Base-by-base conservation (phyloP, 2,888 invertebrate species). In the Andricus curvator region DNA sequence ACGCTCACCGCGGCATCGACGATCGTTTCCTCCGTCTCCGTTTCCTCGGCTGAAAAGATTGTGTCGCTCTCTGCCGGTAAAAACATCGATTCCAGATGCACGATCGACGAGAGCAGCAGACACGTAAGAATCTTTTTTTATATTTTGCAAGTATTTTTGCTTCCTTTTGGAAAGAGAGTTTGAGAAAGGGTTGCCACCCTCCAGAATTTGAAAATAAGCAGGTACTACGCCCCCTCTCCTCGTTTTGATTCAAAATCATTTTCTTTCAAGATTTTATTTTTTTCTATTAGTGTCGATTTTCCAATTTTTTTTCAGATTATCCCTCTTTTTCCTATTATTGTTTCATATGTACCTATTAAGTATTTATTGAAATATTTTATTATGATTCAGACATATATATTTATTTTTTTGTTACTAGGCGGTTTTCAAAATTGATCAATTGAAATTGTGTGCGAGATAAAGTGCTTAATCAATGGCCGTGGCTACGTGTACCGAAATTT, bases 31-130 rank as follows among this genome's bases (percentile, higher is more conserved):
- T 83, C 84, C 78, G 80, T 83, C 37, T 37, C 88, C 64, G 80
- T 83, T 68, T 82, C 83, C 48, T 83, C 84, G 78, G 82, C 84
- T 67, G 79, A 82, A n/a, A 77, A 77, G 78, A 87, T 81, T 67
- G 83, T 74, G 79, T 87, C 91, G 91, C 92, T 86, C 87, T 87
- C 92, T 92, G 85, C 84, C 85, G 92, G 89, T 79, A 88, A 88
- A 68, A 83, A 81, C 62, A 74, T 33, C n/a, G 81, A 85, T 79
- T 84, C 85, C 84, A 86, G 84, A 80, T 81, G 85, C 78, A 87
- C 83, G 81, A 79, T 85, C 78, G 88, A 88, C 86, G 87, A 88
- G 86, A 70, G 87, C 88, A 56, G 51, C n/a, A 74, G 77, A 82
- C 80, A 84, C 78, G 84, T 84, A 84, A 84, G 78, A 25, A 56